These are phyloP conservation scores for Thaumatotibia leucotreta DNA, from an alignment of 1,140 invertebrate species.

Conservation along the genomic window DNA sequence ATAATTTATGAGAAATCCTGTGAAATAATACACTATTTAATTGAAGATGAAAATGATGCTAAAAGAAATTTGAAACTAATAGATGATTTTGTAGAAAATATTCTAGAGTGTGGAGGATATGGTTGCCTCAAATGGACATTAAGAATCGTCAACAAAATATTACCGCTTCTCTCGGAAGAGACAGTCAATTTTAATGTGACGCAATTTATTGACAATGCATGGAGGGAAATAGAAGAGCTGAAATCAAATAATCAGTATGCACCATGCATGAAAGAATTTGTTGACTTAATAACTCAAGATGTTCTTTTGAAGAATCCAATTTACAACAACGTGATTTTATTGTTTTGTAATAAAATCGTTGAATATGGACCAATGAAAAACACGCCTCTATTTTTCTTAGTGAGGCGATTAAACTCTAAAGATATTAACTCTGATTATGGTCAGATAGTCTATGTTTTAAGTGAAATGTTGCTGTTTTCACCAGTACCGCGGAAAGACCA, in stretches of 20 bases:
- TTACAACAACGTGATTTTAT: slow-evolving; percentile 46
- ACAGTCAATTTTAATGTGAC: slow-evolving; percentile 34
- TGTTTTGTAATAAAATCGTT: slow-evolving; percentile 52
- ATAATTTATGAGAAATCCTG: slow-evolving; percentile 51
- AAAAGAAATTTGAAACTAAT: slow-evolving; percentile 26
- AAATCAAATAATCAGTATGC: slow-evolving; percentile 57
- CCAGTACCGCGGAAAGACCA: slow-evolving; percentile 55
- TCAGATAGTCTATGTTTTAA: slow-evolving; percentile 45
- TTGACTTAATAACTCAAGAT: slow-evolving; percentile 47
- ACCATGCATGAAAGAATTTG: slow-evolving; percentile 53
- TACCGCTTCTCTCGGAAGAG: slow-evolving; percentile 28
- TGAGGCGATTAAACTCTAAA: slow-evolving; percentile 36
- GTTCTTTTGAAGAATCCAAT: slow-evolving; percentile 30
- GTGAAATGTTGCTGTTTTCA: slow-evolving; percentile 51
- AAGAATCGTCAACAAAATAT: slow-evolving; percentile 43
- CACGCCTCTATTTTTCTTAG: slow-evolving; percentile 47
- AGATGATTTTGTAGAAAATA: slow-evolving; percentile 37
- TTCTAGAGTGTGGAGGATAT: slow-evolving; percentile 54
- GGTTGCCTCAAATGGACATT: slow-evolving; percentile 57
- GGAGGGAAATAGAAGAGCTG: slow-evolving; percentile 60
- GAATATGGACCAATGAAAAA: slow-evolving; percentile 48
- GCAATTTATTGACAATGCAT: slow-evolving; percentile 47
- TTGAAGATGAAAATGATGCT: slow-evolving; percentile 15
- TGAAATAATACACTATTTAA: slow-evolving; percentile 34
- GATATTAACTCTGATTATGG: slow-evolving; percentile 28